These are phyloP conservation scores for Danionella dracula DNA, from an alignment of 2,797 vertebrate species.

Conservation along the genomic window DNA sequence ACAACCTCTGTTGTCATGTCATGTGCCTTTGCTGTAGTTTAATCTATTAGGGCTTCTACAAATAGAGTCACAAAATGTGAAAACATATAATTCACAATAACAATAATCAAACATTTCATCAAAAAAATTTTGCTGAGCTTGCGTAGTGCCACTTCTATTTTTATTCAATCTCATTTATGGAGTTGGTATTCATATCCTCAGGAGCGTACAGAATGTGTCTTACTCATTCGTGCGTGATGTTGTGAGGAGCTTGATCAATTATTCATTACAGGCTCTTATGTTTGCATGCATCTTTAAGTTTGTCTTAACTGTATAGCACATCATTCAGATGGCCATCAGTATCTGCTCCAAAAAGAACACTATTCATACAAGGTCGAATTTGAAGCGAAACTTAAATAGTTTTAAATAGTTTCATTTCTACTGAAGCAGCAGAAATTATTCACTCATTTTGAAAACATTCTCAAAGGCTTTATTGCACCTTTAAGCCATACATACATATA, in stretches of 20 bases:
- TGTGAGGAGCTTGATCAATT: slow-evolving; percentile 44
- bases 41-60: too few relatives aligned
- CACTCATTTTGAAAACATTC: slow-evolving; percentile 18
- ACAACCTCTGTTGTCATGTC: too few relatives aligned
- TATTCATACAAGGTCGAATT: not conserved
- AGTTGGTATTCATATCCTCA: slow-evolving; percentile 35
- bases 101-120: too few relatives aligned
- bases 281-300: slow-evolving; percentile 1
- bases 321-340: slow-evolving; percentile 1
- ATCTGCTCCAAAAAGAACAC: not conserved
- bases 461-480: slow-evolving; percentile 15
- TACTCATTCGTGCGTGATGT: slow-evolving; percentile 44
- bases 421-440: slow-evolving; percentile 24
- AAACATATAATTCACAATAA: too few relatives aligned
- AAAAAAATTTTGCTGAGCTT: not conserved
- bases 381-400: slow-evolving; percentile 12
- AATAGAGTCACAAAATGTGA: too few relatives aligned
- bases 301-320: not conserved
- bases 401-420: slow-evolving; percentile 8
- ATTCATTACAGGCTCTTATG: slow-evolving; percentile 38
- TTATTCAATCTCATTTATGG: slow-evolving; percentile 31
- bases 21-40: too few relatives aligned
- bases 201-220: slow-evolving; percentile 33
- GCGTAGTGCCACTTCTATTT: slow-evolving; percentile 30
- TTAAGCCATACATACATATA: slow-evolving; percentile 28